Base-by-base conservation (phyloP, 2,888 invertebrate species). In the Linyphia triangularis region DNA sequence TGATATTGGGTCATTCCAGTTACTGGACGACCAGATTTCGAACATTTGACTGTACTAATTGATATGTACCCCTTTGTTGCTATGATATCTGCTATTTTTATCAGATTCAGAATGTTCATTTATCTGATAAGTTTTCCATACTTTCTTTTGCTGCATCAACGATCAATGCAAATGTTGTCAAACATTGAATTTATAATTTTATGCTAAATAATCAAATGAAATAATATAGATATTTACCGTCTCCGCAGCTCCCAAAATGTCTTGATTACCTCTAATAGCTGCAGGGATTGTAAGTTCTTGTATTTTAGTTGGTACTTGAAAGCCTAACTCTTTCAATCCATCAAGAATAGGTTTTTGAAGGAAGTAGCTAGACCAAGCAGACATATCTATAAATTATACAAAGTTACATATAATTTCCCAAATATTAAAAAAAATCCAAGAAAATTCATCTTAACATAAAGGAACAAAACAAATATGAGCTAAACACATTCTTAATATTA, bases 231-330 rank as follows among this genome's bases (percentile, higher is more conserved):
- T 24, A 91, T 91, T 91, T 90, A 94, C 94, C 0, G 99, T 99
- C 94, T 99, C 98, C 2, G 99, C 99, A 82, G 99, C 99, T n/a
- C 99, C 99, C 0, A 99, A 93, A 91, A 99, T 96, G 93, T 99
- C 99, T 93, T 96, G 95, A 70, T 95, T 94, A 59, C 97, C 98
- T 92, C 96, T 94, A 91, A 98, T 95, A 43, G 98, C 97, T 69
- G 97, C 94, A 77, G 89, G 89, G 13, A 91, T 88, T 28, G 88
- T 70, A n/a, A 63, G 65, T 26, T 69, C 77, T 93, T 99, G 99
- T 92, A 99, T 99, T 91, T 95, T 95, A 0, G 99, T 99, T 0
- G 99, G 99, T 26, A 95, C 93, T 59, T 93, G 93, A 92, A 98
- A 98, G 0, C 95, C 95, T 90, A 95, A 94, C 88, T 96, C 96